Percentiles rank a stretch among this genome's conserved stretches.
phyloP scores from a whole-genome alignment of 2,797 vertebrate species.

The Sarcoramphus papa region DNA sequence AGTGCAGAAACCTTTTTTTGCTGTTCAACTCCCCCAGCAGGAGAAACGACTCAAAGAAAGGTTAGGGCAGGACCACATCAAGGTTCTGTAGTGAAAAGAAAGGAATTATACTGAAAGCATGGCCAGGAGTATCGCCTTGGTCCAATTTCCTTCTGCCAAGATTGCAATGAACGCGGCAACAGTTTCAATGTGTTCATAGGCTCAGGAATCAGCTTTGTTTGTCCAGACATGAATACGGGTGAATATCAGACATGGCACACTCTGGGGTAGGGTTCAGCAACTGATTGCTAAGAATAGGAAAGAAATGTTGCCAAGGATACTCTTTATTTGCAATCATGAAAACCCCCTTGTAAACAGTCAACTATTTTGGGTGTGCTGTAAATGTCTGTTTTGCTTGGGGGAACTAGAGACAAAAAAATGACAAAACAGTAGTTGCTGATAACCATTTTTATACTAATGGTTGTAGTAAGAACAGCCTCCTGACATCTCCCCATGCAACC shows the following conservation, averaged over 20 bases:
- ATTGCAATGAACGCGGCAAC: not conserved
- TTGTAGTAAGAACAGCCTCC: not conserved
- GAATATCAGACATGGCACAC: not conserved
- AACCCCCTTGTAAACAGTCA: not conserved
- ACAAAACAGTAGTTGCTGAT: not conserved
- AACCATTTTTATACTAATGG: not conserved
- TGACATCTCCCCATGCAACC: not conserved
- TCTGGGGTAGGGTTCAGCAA: not conserved
- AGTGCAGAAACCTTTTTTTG: not conserved
- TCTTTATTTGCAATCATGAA: not conserved
- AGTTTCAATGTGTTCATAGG: not conserved
- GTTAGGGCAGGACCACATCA: not conserved
- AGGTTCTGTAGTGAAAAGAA: not conserved
- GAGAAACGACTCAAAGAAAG: constrained; percentile 35
- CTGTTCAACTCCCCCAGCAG: constrained; percentile 24
- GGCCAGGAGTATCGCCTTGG: not conserved
- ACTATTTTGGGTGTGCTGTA: not conserved
- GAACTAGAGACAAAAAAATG: not conserved
- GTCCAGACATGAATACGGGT: not conserved
- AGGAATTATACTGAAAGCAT: not conserved
- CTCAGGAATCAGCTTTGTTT: not conserved
- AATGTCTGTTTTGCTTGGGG: not conserved
- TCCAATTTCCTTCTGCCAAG: constrained; percentile 23
- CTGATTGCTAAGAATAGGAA: not conserved
- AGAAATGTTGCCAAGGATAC: not conserved